These are phyloP conservation scores for Lasius platythorax DNA, from an alignment of 2,888 invertebrate genomes.

Conservation along the genomic window DNA sequence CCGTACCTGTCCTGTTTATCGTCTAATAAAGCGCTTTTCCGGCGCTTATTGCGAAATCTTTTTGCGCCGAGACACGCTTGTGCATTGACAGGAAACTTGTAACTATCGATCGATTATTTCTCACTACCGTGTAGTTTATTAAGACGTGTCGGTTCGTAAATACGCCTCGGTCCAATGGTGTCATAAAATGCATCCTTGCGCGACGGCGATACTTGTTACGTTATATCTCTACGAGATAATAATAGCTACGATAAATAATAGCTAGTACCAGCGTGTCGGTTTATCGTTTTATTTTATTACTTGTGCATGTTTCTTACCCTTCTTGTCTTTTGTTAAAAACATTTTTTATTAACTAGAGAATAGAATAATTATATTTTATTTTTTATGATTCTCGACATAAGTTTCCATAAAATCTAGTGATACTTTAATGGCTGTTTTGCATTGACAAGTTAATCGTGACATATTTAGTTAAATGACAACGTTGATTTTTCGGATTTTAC, in stretches of 20 bases:
- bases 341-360: not conserved
- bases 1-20: not conserved
- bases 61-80: slow-evolving; percentile 18
- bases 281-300: slow-evolving; percentile 19
- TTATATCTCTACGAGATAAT: slow-evolving; percentile 30
- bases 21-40: slow-evolving; percentile 45
- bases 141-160: slow-evolving; percentile 32
- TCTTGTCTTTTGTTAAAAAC: not conserved
- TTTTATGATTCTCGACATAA: not conserved
- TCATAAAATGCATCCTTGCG: slow-evolving; percentile 31
- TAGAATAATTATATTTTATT: not conserved
- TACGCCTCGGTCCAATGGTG: not conserved
- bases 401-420: not conserved
- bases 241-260: slow-evolving; percentile 38
- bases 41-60: slow-evolving; percentile 30
- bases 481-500: not conserved
- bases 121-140: slow-evolving; percentile 44
- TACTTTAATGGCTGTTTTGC: not conserved
- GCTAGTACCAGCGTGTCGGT: not conserved
- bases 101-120: slow-evolving; percentile 46
- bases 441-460: not conserved
- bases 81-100: slow-evolving; percentile 24
- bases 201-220: not conserved
- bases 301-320: not conserved
- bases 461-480: not conserved